Evolutionary conservation across 1,140 invertebrate genomes (phyloP).

Genomic region (Megalonaias nervosa): DNA sequence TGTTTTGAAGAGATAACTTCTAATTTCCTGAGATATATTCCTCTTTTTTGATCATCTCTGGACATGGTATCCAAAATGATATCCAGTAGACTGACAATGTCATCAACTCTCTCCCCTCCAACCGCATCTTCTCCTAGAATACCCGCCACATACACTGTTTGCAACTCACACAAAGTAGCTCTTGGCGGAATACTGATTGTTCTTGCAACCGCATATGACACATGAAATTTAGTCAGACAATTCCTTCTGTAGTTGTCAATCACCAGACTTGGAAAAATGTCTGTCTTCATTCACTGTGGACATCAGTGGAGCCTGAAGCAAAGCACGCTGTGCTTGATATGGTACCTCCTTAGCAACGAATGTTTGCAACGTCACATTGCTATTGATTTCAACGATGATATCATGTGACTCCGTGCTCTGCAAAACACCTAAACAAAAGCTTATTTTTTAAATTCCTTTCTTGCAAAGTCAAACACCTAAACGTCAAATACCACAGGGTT

Average conservation of each 20-base stretch:
- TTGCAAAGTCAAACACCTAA: conserved; percentile 2
- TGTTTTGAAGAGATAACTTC: conserved; percentile 2
- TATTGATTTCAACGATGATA: conserved; percentile 14
- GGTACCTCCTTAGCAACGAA: conserved; percentile 23
- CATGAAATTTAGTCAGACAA: conserved; percentile 2
- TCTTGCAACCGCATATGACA: conserved; percentile 25
- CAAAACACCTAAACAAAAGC: conserved; percentile 6
- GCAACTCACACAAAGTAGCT: conserved; percentile 30
- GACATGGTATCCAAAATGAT: neutral
- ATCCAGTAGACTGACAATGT: neutral
- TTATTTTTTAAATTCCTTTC: neutral
- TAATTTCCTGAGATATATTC: neutral
- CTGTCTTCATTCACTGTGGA: conserved; percentile 8
- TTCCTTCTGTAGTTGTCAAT: conserved; percentile 15
- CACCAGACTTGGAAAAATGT: conserved; percentile 15
- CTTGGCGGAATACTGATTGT: conserved; percentile 29
- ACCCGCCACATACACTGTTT: conserved; percentile 15
- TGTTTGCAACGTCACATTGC: conserved; percentile 10
- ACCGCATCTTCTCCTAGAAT: neutral
- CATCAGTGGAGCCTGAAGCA: conserved; percentile 3
- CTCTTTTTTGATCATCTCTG: neutral
- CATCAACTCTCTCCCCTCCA: neutral
- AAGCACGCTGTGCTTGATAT: conserved; percentile 3
- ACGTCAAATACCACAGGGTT: conserved; percentile 4
- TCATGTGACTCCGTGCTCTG: conserved; percentile 11